phyloP scores from a whole-genome alignment of 1,140 invertebrate genomes.

The Triops longicaudatus region DNA sequence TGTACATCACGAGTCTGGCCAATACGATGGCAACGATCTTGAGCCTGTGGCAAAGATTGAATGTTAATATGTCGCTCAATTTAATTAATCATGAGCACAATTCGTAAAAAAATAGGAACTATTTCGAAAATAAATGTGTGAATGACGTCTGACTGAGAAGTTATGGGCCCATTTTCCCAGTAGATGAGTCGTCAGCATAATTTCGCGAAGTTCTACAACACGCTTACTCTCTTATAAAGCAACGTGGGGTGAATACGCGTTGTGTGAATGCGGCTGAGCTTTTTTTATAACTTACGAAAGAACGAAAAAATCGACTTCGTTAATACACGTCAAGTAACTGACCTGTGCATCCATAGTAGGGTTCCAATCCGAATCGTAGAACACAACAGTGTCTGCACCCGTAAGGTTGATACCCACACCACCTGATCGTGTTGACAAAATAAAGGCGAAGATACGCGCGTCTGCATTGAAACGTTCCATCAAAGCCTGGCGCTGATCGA shows the following conservation, averaged over 20 bases:
- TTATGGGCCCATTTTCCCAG: background rate
- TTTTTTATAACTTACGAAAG: too few relatives aligned
- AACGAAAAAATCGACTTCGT: too few relatives aligned
- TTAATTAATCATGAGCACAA: too few relatives aligned
- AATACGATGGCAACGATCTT: conserved; percentile 96
- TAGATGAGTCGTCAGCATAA: conserved; percentile 4
- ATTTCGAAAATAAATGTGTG: background rate
- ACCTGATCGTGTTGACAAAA: conserved; percentile 93
- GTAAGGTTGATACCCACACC: conserved; percentile 98
- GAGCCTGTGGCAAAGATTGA: conserved; percentile 53
- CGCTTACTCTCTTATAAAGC: background rate
- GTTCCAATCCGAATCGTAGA: conserved; percentile 99
- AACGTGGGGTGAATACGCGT: background rate
- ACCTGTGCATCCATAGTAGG: conserved; percentile 95
- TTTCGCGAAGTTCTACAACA: background rate
- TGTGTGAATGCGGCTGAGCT: too few relatives aligned
- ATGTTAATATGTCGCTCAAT: too few relatives aligned
- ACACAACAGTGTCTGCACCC: conserved; percentile 98
- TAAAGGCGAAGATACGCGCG: conserved; percentile 91
- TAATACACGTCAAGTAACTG: background rate
- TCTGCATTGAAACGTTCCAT: conserved; percentile 99
- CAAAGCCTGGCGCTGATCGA: conserved; percentile 88
- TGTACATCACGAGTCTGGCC: conserved; percentile 99
- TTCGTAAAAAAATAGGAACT: too few relatives aligned
- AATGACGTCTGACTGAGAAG: background rate